A percentile compares a stretch with the other conserved stretches of the same genome.
phyloP scores from a whole-genome alignment of 2,113 vertebrate genomes.

The Acrocephalus arundinaceus region DNA sequence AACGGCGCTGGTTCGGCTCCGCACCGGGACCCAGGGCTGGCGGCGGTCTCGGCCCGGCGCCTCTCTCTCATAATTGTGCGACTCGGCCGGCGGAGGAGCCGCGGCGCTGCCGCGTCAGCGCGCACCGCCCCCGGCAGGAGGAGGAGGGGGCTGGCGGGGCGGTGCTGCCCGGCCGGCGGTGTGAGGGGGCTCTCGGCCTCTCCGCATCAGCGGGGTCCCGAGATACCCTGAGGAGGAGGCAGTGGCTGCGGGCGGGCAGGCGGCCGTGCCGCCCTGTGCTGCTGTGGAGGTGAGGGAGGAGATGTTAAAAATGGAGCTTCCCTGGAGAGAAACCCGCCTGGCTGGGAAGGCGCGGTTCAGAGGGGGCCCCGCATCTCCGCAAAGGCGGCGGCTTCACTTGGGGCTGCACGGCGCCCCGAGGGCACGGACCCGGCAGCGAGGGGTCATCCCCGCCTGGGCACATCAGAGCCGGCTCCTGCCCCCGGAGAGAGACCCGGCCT shows the following conservation, averaged over 20 bases:
- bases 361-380: neutral
- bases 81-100: conserved; percentile 41
- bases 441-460: rapidly evolving
- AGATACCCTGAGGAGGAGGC: rapidly evolving
- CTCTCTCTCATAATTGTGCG: conserved; percentile 70
- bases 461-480: rapidly evolving
- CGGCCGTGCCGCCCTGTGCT: neutral
- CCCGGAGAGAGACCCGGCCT: rapidly evolving
- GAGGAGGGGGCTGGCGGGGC: neutral
- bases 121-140: conserved; percentile 42
- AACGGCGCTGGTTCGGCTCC: neutral
- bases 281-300: neutral
- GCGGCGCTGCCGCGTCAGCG: conserved; percentile 57
- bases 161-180: neutral
- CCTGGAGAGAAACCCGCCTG: neutral
- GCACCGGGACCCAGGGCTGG: conserved; percentile 23
- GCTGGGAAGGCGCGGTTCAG: neutral
- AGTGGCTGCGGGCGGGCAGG: neutral
- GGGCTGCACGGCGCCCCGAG: neutral
- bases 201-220: rapidly evolving
- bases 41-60: conserved; percentile 45
- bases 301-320: neutral
- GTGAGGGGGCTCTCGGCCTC: rapidly evolving
- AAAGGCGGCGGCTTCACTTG: rapidly evolving
- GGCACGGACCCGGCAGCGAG: rapidly evolving